Evolutionary conservation across 2,113 vertebrate genomes (phyloP).

Genomic region (Onychostoma macrolepis): DNA sequence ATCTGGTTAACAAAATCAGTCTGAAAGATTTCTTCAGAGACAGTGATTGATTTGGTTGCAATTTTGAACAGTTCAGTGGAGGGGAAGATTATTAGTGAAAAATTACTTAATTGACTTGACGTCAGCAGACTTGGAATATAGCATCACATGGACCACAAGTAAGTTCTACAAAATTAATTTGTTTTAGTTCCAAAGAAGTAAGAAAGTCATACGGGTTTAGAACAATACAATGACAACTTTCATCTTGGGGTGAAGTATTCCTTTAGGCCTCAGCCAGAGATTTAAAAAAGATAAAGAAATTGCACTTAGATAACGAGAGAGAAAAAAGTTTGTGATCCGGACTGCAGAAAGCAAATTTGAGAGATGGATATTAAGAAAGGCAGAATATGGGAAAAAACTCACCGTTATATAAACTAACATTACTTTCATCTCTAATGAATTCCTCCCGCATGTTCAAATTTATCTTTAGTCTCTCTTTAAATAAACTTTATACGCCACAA

Average conservation of each 20-base stretch:
- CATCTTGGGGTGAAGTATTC: neutral
- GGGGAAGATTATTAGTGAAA: neutral
- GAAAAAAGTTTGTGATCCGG: neutral
- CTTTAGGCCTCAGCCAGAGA: neutral
- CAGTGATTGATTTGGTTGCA: neutral
- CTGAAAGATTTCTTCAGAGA: neutral
- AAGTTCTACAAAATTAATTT: neutral
- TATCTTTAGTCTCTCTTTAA: slow-evolving; percentile 25
- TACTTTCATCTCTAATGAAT: slow-evolving; percentile 16
- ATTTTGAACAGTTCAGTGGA: neutral
- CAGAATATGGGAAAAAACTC: neutral
- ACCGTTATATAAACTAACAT: slow-evolving; percentile 1
- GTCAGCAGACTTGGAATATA: neutral
- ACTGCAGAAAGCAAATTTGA: neutral
- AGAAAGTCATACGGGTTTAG: neutral
- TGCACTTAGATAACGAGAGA: slow-evolving; percentile 13
- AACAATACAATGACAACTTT: neutral
- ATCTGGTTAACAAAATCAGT: neutral
- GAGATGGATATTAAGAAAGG: neutral
- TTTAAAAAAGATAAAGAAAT: slow-evolving; percentile 1
- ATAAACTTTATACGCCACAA: slow-evolving; percentile 27
- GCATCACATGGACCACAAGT: neutral
- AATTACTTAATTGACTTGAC: neutral
- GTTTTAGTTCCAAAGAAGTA: neutral
- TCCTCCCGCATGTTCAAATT: neutral